Conservation (phyloP, 2,797 vertebrate species). For the Cetoscarus ocellatus region DNA sequence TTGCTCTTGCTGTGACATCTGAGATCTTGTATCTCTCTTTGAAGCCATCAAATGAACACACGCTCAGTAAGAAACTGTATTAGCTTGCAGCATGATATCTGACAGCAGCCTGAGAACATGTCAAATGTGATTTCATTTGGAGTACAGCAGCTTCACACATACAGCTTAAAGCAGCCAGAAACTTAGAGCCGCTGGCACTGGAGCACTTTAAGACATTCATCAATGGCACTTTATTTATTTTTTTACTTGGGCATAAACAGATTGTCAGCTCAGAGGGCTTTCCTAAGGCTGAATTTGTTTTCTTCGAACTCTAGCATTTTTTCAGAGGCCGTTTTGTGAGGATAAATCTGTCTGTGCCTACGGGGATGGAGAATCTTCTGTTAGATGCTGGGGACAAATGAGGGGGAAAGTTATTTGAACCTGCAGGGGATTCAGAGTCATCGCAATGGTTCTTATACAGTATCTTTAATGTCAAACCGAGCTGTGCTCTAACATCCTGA, state of each 20-base stretch:
- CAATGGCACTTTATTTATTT: slow-evolving; percentile 31
- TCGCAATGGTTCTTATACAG: slow-evolving; percentile 2
- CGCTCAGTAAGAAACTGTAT: background rate
- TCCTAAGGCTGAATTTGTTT: slow-evolving; percentile 60
- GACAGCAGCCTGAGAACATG: slow-evolving; percentile 38
- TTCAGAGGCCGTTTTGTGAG: slow-evolving; percentile 52
- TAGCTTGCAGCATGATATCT: slow-evolving; percentile 14
- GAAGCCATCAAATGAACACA: slow-evolving; percentile 14
- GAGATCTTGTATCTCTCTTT: background rate
- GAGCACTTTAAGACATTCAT: slow-evolving; percentile 47
- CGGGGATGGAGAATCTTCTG: slow-evolving; percentile 51
- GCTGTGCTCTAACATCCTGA: background rate
- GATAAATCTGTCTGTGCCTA: slow-evolving; percentile 56
- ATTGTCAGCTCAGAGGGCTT: slow-evolving; percentile 58
- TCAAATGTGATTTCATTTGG: slow-evolving; percentile 47
- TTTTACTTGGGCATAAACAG: slow-evolving; percentile 52
- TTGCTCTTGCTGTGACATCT: background rate
- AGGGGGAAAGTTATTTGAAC: slow-evolving; percentile 12
- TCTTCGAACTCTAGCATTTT: slow-evolving; percentile 38
- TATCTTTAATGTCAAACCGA: slow-evolving; percentile 31
- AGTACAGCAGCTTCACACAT: slow-evolving; percentile 27
- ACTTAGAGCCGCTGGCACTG: slow-evolving; percentile 36
- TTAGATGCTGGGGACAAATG: slow-evolving; percentile 25
- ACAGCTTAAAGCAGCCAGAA: slow-evolving; percentile 24
- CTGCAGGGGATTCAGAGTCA: slow-evolving; percentile 14